Evolutionary conservation across 2,888 invertebrate species (phyloP).

Genomic region (Rhingia campestris): DNA sequence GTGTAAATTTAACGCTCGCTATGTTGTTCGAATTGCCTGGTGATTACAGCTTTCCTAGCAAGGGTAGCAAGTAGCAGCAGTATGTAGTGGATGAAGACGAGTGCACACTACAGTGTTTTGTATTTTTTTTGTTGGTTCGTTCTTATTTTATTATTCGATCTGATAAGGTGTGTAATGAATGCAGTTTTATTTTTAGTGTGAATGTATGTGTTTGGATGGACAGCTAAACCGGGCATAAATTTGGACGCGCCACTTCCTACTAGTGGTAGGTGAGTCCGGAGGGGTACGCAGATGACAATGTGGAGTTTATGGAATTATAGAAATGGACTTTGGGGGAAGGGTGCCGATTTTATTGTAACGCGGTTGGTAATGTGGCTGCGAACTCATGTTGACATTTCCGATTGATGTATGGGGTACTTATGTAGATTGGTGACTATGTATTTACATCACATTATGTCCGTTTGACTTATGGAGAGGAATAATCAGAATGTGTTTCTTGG

Average conservation of each 20-base stretch:
- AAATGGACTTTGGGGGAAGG: conserved; percentile 1
- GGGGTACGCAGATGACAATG: neutral
- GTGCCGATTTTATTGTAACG: neutral
- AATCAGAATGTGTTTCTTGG: too few relatives aligned
- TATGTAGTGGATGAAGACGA: neutral
- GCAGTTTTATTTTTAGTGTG: conserved; percentile 31
- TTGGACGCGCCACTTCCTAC: conserved; percentile 18
- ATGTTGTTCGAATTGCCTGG: conserved; percentile 38
- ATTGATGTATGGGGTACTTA: neutral
- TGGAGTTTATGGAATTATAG: conserved; percentile 2
- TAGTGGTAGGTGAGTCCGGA: too few relatives aligned
- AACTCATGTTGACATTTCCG: neutral
- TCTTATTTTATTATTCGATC: conserved; percentile 8
- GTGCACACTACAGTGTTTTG: too few relatives aligned
- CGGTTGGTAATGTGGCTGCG: neutral
- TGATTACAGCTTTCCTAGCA: conserved; percentile 17
- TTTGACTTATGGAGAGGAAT: too few relatives aligned
- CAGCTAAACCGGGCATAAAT: conserved; percentile 30
- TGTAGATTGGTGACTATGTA: neutral
- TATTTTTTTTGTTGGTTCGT: too few relatives aligned
- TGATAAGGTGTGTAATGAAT: conserved; percentile 55
- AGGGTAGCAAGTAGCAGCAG: conserved; percentile 2
- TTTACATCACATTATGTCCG: too few relatives aligned
- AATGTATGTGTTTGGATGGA: neutral
- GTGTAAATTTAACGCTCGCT: conserved; percentile 50